Conservation (phyloP, 2,113 vertebrate species). For the Aptenodytes forsteri region DNA sequence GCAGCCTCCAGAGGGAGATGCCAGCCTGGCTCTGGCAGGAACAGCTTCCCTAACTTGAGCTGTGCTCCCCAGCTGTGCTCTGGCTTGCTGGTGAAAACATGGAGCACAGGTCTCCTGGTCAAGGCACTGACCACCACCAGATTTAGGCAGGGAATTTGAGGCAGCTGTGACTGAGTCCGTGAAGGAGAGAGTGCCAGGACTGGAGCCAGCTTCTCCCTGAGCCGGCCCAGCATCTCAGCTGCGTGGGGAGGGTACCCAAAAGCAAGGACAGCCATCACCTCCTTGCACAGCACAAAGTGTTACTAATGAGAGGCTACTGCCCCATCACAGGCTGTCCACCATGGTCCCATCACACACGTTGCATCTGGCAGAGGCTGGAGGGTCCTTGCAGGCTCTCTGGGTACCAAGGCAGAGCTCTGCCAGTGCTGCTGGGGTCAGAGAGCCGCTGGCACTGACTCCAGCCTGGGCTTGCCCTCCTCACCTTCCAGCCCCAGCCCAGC, state of each 20-base stretch:
- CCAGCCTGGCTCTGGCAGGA: not conserved
- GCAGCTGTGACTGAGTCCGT: accelerated
- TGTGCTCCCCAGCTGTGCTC: not conserved
- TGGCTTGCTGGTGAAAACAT: not conserved
- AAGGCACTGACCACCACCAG: not conserved
- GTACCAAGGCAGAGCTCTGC: not conserved
- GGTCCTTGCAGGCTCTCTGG: not conserved
- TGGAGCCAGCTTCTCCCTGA: not conserved
- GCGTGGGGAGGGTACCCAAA: not conserved
- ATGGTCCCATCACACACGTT: accelerated
- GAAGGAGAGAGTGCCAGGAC: not conserved
- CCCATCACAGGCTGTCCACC: not conserved
- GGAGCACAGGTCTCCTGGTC: not conserved
- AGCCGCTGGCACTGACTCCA: not conserved
- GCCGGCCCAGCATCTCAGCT: not conserved
- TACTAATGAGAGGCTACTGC: not conserved
- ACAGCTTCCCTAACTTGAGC: not conserved
- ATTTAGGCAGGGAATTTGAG: not conserved
- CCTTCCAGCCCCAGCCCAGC: not conserved
- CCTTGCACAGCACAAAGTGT: not conserved
- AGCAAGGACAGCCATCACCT: not conserved
- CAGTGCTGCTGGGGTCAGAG: accelerated
- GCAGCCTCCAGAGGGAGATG: not conserved
- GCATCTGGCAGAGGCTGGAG: not conserved
- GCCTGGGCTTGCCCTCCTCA: not conserved